Base-by-base conservation (phyloP, 2,888 invertebrate species). In the Euplexia lucipara region DNA sequence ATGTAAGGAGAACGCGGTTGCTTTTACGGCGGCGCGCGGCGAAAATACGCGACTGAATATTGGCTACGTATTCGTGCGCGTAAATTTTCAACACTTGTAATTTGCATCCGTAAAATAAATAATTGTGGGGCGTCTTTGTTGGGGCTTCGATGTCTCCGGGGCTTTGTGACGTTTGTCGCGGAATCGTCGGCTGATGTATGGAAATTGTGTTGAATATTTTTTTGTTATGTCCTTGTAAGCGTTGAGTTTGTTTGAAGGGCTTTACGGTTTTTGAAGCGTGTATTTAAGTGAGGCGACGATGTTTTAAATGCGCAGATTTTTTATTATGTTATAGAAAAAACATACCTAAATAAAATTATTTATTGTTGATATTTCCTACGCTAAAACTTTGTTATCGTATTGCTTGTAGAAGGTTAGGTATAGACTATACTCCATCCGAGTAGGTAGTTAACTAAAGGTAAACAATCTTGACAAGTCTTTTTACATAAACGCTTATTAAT, bases 31-130 rank as follows among this genome's bases (percentile, higher is more conserved):
- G n/a, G n/a, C n/a, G n/a, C 88, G 89, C 86, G 85, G 86, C 84
- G 88, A 88, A 89, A 86, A 89, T 89, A 88, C 86, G 80, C 75
- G 57, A 56, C 59, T 61, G 79, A 83, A 88, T 88, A 88, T 87
- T 86, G 87, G 83, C 83, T 84, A 80, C 79, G 75, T 82, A 81
- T 87, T 85, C 83, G 81, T 81, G 83, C 84, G 86, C 86, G 88
- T 89, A 88, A 90, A 89, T 88, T 86, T 86, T 79, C 82, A 86
- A 83, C 81, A 79, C 79, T 78, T 81, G 83, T 84, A 84, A 90
- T 91, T 90, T 89, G 87, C 89, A 89, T 91, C 87, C 87, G 87
- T 87, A 89, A 90, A 87, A 86, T 85, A 86, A 91, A 91, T 91
- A 89, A 90, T 90, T 87, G 86, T 82, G 77, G 81, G 62, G 73